phyloP scores from a whole-genome alignment of 2,113 vertebrate species.

The Mixornis gularis region DNA sequence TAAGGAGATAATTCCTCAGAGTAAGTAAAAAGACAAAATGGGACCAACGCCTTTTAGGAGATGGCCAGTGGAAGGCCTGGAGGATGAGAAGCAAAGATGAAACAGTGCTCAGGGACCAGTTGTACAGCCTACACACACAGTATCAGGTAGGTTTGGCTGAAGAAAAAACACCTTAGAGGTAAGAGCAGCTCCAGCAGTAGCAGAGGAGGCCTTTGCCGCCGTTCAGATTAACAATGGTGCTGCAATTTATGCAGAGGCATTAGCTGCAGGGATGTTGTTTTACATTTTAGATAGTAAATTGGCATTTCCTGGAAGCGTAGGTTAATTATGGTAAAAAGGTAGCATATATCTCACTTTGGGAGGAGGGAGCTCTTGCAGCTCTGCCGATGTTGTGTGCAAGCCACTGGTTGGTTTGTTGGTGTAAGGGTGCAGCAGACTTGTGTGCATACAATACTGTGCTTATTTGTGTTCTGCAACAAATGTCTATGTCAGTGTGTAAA shows the following conservation, averaged over 20 bases:
- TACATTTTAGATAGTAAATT: neutral
- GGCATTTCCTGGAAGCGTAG: neutral
- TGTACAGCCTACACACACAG: neutral
- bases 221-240: neutral
- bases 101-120: neutral
- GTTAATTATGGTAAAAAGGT: neutral
- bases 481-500: neutral
- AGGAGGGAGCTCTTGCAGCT: neutral
- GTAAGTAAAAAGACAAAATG: neutral
- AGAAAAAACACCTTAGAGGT: neutral
- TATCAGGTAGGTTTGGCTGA: neutral
- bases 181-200: neutral
- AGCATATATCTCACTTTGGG: neutral
- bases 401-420: neutral
- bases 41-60: neutral
- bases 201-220: neutral
- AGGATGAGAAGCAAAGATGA: neutral
- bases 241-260: neutral
- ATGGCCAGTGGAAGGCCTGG: neutral
- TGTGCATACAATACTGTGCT: accelerated
- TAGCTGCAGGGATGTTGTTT: neutral
- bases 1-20: neutral
- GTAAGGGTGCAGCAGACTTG: neutral
- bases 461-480: neutral
- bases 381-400: accelerated